phyloP scores from a whole-genome alignment of 2,113 vertebrate species.

The Grus americana region DNA sequence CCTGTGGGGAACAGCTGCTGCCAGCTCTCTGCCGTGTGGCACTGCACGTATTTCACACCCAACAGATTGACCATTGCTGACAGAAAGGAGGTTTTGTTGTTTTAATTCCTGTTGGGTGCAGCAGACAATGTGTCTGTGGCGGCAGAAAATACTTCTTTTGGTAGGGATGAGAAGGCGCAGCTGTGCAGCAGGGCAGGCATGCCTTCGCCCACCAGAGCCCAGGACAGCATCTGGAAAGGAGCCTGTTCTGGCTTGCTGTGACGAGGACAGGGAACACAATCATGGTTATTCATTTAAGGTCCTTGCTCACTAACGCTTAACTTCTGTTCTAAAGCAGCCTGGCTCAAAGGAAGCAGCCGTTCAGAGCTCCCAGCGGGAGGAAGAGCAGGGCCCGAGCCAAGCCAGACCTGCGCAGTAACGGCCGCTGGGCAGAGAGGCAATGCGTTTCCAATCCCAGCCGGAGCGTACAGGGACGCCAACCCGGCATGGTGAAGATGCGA shows the following conservation, averaged over 20 bases:
- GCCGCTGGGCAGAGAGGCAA: not conserved
- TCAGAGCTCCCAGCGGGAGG: not conserved
- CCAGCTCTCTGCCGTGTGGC: not conserved
- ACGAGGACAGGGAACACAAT: not conserved
- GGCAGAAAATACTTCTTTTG: not conserved
- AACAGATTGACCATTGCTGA: fast-evolving
- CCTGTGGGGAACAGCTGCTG: fast-evolving
- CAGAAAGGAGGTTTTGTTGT: not conserved
- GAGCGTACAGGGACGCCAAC: fast-evolving
- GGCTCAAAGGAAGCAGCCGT: not conserved
- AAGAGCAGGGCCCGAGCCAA: not conserved
- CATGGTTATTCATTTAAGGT: not conserved
- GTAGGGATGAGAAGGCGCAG: not conserved
- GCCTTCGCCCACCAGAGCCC: not conserved
- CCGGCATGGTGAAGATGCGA: fast-evolving
- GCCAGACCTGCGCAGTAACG: not conserved
- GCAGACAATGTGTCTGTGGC: fast-evolving
- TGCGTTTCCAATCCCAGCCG: fast-evolving
- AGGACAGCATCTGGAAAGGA: not conserved
- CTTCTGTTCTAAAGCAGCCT: not conserved
- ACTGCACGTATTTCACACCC: not conserved
- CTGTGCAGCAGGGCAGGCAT: not conserved
- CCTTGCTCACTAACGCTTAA: not conserved
- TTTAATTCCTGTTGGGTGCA: fast-evolving
- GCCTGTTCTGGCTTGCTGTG: not conserved